A percentile compares a stretch with the other conserved stretches of the same genome.
phyloP scores from a whole-genome alignment of 1,140 invertebrate genomes.

The Monomorium pharaonis region DNA sequence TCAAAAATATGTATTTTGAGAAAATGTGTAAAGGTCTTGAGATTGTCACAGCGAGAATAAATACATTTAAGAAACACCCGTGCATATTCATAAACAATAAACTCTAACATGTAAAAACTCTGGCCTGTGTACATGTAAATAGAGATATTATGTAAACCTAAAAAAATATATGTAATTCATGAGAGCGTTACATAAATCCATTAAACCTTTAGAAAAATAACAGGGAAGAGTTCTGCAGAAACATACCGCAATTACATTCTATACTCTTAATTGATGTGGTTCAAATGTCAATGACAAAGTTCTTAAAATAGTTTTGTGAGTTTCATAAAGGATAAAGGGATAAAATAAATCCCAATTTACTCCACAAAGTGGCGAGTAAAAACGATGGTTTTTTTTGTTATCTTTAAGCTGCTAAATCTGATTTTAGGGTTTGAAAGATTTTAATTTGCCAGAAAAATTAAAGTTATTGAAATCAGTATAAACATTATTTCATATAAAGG shows the following conservation, averaged over 20 bases:
- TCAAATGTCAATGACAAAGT: conserved; percentile 54
- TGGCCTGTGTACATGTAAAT: background rate
- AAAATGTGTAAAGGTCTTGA: too few species aligned
- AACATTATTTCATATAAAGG: too few species aligned
- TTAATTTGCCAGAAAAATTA: too few species aligned
- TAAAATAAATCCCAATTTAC: too few species aligned
- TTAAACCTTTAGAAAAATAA: conserved; percentile 26
- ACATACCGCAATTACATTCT: conserved; percentile 43
- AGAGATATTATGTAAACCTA: conserved; percentile 16
- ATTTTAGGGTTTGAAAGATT: too few species aligned
- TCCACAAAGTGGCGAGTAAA: too few species aligned
- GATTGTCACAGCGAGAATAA: background rate
- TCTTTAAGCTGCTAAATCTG: too few species aligned
- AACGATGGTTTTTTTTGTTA: too few species aligned
- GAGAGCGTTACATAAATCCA: conserved; percentile 28
- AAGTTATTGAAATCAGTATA: too few species aligned
- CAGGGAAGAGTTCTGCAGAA: conserved; percentile 3
- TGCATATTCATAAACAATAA: background rate
- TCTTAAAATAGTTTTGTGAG: background rate
- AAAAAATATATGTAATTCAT: conserved; percentile 3
- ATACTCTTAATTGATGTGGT: conserved; percentile 30
- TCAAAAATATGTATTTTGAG: background rate
- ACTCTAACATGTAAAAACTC: background rate
- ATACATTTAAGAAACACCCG: background rate
- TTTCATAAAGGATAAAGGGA: background rate